Base-by-base conservation (phyloP, 2,113 vertebrate species). In the Cynopterus brachyotis region DNA sequence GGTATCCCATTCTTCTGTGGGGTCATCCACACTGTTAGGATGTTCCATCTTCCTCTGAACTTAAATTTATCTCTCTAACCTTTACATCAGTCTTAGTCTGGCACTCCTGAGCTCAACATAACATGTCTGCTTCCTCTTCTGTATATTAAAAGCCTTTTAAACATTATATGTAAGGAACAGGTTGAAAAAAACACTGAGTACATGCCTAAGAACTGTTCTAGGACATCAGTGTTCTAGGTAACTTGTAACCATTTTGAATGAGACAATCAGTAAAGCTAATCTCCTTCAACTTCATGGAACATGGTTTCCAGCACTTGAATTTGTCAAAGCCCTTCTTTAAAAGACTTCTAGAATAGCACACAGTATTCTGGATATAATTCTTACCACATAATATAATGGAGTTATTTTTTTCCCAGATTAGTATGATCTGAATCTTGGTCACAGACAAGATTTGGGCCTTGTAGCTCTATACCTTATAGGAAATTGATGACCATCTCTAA, bases 341-440 rank as follows among this genome's bases (percentile, higher is more conserved):
- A 93, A 73, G 53, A n/a, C 75, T 81, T 96, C 40, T 8, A 86
- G 59, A 93, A 85, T 5, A 42, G 15, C 24, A 85, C 4, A 47
- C 4, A 32, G n/a, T 72, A 24, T 80, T 79, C 45, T 88, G n/a
- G 22, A 57, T 9, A 9, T 60, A 37, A 81, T 40, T 80, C 59
- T 95, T 45, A 81, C 73, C 16, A 55, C 26, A 42, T 93, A 9
- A 55, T 90, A 53, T 55, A 91, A 83, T 69, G 35, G 30, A 6
- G 50, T 88, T 37, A 47, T 93, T 93, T 66, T 66, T 82, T 96
- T 94, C 15, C 47, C 40, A 76, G 53, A 81, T 90, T 15, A 83
- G 1, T 93, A 7, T 19, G 9, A 90, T 57, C 79, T 64, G 6
- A 24, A 24, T 95, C 75, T 95, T 85, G 35, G 59, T 62, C 7